Conservation (phyloP, 2,888 invertebrate species). For the Nasonovia ribisnigri region DNA sequence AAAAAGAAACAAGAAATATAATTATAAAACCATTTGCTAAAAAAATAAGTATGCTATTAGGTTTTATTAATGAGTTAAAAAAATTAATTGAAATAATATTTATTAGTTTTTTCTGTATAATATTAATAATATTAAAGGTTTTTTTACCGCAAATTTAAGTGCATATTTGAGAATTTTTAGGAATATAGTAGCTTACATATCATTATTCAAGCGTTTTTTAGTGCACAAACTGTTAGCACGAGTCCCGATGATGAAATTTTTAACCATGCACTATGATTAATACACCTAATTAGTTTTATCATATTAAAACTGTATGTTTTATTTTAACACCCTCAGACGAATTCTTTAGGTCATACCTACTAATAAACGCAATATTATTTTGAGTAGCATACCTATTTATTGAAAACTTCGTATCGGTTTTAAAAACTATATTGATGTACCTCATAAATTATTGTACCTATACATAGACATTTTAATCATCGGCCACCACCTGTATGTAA, state of each 20-base stretch:
- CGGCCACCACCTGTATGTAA: neutral
- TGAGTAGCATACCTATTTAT: neutral
- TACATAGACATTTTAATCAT: neutral
- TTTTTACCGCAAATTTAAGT: neutral
- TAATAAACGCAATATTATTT: no score
- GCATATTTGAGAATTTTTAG: neutral
- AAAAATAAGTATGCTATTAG: no score
- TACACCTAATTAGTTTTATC: neutral
- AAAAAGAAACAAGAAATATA: no score
- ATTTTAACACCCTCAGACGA: neutral
- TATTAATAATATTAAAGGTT: neutral
- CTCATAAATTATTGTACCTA: no score
- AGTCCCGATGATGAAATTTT: neutral
- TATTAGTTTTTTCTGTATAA: no score
- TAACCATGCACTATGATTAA: neutral
- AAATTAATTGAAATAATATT: no score
- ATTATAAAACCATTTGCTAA: no score
- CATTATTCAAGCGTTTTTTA: neutral
- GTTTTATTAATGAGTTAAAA: no score
- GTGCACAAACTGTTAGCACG: neutral
- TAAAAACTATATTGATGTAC: neutral
- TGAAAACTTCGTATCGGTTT: neutral
- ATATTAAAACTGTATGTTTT: neutral
- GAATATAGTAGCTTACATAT: neutral
- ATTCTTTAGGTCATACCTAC: neutral